A percentile compares a stretch with the other conserved stretches of the same genome.
phyloP scores from a whole-genome alignment of 2,797 vertebrate genomes.

The Clarias laeviceps region DNA sequence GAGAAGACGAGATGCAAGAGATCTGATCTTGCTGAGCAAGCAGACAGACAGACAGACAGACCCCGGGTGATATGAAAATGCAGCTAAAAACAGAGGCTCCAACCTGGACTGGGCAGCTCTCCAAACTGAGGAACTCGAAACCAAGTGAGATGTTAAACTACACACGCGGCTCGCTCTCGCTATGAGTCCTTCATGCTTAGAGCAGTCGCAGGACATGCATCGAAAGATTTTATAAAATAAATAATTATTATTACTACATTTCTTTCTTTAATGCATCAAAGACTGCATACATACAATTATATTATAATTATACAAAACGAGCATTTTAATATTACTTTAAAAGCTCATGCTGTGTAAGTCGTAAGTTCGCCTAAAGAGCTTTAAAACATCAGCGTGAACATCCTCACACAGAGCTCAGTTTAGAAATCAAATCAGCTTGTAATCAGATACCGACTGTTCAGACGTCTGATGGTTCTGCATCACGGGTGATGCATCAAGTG shows the following conservation, averaged over 20 bases:
- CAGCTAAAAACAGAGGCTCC: background rate
- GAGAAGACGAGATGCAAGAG: background rate
- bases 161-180: background rate
- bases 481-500: background rate
- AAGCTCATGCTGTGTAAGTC: background rate
- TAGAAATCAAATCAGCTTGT: background rate
- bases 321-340: background rate
- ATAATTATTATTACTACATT: background rate
- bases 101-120: background rate
- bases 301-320: too few relatives aligned
- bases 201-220: background rate
- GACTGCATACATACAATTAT: background rate
- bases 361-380: background rate
- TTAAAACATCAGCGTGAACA: too few relatives aligned
- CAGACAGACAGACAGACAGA: background rate
- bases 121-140: background rate
- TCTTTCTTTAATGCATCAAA: background rate
- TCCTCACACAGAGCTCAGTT: background rate
- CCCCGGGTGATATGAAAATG: background rate
- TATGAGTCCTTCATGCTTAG: background rate
- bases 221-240: too few relatives aligned
- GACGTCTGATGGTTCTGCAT: background rate
- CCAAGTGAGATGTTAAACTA: background rate
- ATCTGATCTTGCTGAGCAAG: background rate
- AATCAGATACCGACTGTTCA: background rate